phyloP scores from a whole-genome alignment of 1,140 invertebrate genomes.

The Drosophila trapezifrons region DNA sequence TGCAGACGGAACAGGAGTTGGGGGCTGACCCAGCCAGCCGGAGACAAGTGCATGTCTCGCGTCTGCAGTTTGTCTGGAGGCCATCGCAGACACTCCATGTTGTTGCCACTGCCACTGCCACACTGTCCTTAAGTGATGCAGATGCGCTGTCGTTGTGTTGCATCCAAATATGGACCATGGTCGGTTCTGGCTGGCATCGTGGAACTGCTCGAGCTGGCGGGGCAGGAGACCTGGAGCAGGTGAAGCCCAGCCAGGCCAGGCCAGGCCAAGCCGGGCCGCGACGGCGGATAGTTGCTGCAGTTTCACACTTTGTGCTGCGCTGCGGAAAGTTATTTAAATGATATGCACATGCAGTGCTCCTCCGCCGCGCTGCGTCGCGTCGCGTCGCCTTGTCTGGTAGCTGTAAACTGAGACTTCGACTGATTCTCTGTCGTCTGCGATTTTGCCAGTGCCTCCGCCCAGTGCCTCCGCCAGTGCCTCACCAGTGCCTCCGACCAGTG shows the following conservation, averaged over 20 bases:
- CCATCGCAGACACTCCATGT: slow-evolving; percentile 54
- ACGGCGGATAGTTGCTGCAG: slow-evolving; percentile 47
- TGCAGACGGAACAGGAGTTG: slow-evolving; percentile 36
- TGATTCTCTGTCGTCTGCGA: slow-evolving; percentile 32
- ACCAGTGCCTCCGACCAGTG: slow-evolving; percentile 5
- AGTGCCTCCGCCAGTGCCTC: slow-evolving; percentile 1
- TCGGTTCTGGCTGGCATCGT: slow-evolving; percentile 35
- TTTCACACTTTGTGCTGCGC: slow-evolving; percentile 74
- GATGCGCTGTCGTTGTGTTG: slow-evolving; percentile 44
- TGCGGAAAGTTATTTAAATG: slow-evolving; percentile 74
- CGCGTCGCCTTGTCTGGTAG: slow-evolving; percentile 61
- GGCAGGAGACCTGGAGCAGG: slow-evolving; percentile 2
- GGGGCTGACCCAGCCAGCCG: slow-evolving; percentile 47
- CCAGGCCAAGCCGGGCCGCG: not conserved
- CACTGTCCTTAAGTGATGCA: slow-evolving; percentile 54
- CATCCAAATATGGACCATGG: slow-evolving; percentile 78
- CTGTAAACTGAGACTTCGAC: slow-evolving; percentile 73
- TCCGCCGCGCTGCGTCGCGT: slow-evolving; percentile 17
- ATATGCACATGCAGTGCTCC: slow-evolving; percentile 70
- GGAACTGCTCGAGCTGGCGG: slow-evolving; percentile 4
- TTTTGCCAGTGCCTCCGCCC: slow-evolving; percentile 11
- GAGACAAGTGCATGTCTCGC: slow-evolving; percentile 78
- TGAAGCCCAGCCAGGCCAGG: not conserved
- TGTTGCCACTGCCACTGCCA: slow-evolving; percentile 49
- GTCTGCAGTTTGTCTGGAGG: slow-evolving; percentile 80